Conservation (phyloP, 2,113 vertebrate genomes). For the Bagarius yarrelli region DNA sequence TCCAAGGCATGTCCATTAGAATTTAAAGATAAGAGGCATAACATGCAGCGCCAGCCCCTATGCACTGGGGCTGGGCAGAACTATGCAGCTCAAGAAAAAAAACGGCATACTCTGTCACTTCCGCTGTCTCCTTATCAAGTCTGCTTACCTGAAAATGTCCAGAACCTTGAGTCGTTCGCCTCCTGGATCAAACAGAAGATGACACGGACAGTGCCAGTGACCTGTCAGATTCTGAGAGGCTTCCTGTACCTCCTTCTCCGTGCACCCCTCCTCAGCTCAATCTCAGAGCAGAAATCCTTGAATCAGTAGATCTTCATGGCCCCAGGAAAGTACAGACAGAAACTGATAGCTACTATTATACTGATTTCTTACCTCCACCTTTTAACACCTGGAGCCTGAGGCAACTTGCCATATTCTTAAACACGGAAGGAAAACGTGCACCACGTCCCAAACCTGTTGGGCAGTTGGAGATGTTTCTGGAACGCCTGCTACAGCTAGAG, state of each 20-base stretch:
- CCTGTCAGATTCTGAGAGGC: slow-evolving; percentile 89
- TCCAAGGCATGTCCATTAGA: slow-evolving; percentile 57
- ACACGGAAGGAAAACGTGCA: slow-evolving; percentile 72
- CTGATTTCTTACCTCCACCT: slow-evolving; percentile 88
- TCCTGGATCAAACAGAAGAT: slow-evolving; percentile 71
- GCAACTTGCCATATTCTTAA: slow-evolving; percentile 76
- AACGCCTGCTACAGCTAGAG: slow-evolving; percentile 84
- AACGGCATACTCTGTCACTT: slow-evolving; percentile 68
- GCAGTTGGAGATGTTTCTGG: slow-evolving; percentile 79
- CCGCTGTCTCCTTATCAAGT: slow-evolving; percentile 69
- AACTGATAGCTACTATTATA: slow-evolving; percentile 71
- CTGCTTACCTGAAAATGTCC: slow-evolving; percentile 48
- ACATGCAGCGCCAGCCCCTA: slow-evolving; percentile 55
- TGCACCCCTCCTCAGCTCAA: slow-evolving; percentile 87
- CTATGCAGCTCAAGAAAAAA: slow-evolving; percentile 66
- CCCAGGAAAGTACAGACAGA: slow-evolving; percentile 57
- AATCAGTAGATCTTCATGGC: slow-evolving; percentile 73
- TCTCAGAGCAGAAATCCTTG: slow-evolving; percentile 88
- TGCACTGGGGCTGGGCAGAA: slow-evolving; percentile 56
- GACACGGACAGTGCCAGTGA: slow-evolving; percentile 92
- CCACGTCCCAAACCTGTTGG: slow-evolving; percentile 74
- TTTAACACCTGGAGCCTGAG: slow-evolving; percentile 89
- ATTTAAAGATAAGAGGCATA: slow-evolving; percentile 61
- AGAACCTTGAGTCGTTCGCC: slow-evolving; percentile 61
- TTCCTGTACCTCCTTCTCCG: slow-evolving; percentile 82